Evolutionary conservation across 2,888 invertebrate species (phyloP), one percentile per base, ranked within the genome.

Genomic region (Dicranocentrus wangi): DNA sequence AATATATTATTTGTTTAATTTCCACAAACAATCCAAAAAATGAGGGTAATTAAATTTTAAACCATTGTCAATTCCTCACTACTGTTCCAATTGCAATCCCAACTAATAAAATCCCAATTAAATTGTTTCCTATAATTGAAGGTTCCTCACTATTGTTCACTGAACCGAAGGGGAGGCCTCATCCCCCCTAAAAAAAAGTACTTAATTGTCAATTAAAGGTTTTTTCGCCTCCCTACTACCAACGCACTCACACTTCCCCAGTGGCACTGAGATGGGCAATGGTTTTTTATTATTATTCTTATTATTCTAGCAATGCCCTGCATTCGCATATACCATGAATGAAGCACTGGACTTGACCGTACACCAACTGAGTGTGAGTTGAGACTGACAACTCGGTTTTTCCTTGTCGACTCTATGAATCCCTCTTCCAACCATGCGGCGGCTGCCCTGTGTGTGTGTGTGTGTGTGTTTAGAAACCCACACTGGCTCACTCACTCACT

Each of bases 311-410:
- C 42, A 58, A 71, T 71, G 27, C 60, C 43, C 60, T 71, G 47
- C 39, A 53, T 47, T 71, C 10, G 47, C 43, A 60, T 70, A 28
- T 15, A 42, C 43, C 71, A 58, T 63, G 39, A 63, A 73, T 32
- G 28, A 73, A 63, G 55, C 55, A 76, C 76, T 76, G 58, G 70
- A 70, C 68, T 76, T 76, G 76, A 68, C 68, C 68, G 76, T 76
- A 2, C 68, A 58, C 28, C 76, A 76, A 76, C 76, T 68, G 76
- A 68, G 76, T 47, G 76, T 76, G 68, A 76, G 68, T 76, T 76
- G 68, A 76, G 76, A 76, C 76, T 76, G 76, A 76, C 76, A 76
- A 76, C 68, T 76, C 76, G 76, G 76, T 68, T 76, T 76, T 76
- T 76, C 76, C 76, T 76, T 76, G 76, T 68, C 47, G 39, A 28